Conservation (phyloP, 2,888 invertebrate genomes). For the Ophraella communa region DNA sequence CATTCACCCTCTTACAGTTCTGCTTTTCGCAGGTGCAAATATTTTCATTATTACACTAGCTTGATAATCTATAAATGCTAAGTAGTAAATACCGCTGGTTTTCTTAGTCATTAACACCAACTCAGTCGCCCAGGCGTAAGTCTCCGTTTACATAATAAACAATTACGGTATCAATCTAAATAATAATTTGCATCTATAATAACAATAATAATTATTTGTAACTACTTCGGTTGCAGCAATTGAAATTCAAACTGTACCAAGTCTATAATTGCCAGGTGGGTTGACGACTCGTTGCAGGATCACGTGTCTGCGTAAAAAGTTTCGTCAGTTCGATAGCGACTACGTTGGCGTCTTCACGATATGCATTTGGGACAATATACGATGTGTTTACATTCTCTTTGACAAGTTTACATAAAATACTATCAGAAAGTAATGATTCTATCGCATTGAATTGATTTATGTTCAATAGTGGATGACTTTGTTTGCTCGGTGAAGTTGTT, state of each 20-base stretch:
- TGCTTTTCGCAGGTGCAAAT: no score
- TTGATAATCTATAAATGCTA: no score
- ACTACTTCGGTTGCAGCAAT: slow-evolving; percentile 18
- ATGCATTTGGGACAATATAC: no score
- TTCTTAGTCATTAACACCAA: not conserved
- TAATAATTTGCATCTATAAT: slow-evolving; percentile 18
- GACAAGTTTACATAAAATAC: no score
- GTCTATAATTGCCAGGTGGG: slow-evolving; percentile 26
- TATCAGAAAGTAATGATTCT: no score
- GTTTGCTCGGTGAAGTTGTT: no score
- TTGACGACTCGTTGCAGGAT: slow-evolving; percentile 12
- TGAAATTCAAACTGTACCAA: slow-evolving; percentile 15
- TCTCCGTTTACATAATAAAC: slow-evolving; percentile 3
- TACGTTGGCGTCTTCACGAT: slow-evolving; percentile 39
- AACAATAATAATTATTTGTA: slow-evolving; percentile 17
- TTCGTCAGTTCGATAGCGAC: slow-evolving; percentile 20
- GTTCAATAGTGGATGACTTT: no score
- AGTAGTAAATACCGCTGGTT: no score
- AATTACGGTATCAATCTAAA: slow-evolving; percentile 8
- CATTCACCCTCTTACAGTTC: no score
- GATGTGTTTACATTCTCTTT: not conserved
- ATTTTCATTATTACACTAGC: no score
- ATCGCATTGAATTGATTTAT: no score
- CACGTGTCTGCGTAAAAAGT: slow-evolving; percentile 14
- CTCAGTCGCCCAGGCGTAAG: not conserved